Percentiles rank a stretch among this genome's conserved stretches.
These are phyloP conservation scores for Chouioia cunea DNA, from an alignment of 2,888 invertebrate species.

Conservation along the genomic window DNA sequence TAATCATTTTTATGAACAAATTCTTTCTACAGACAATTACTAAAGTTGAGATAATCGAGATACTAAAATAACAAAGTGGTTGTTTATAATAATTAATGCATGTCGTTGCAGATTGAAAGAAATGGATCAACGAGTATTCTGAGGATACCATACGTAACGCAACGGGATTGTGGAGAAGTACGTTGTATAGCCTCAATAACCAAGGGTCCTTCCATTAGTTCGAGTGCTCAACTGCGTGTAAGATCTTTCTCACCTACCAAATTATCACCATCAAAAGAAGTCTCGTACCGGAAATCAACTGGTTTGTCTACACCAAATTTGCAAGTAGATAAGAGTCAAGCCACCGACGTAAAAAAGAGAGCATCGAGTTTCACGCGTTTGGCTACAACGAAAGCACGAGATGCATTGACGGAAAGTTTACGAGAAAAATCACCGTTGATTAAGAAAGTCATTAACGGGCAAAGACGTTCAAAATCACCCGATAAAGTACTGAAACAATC, in stretches of 20 bases:
- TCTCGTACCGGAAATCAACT: conserved; percentile 13
- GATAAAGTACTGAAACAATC: neutral
- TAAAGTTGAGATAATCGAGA: too few relatives aligned
- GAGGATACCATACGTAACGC: conserved; percentile 72
- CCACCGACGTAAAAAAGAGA: conserved; percentile 19
- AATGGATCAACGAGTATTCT: conserved; percentile 72
- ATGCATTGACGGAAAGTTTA: conserved; percentile 22
- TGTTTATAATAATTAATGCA: neutral
- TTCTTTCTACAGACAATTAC: too few relatives aligned
- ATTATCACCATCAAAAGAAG: conserved; percentile 9
- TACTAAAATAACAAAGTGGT: neutral
- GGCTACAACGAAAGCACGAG: neutral
- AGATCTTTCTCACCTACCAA: conserved; percentile 36
- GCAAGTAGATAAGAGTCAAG: neutral
- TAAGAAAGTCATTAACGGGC: neutral
- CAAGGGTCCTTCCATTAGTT: conserved; percentile 60
- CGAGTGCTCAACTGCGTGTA: conserved; percentile 60
- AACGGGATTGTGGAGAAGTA: conserved; percentile 70
- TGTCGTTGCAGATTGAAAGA: conserved; percentile 67
- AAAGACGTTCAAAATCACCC: neutral
- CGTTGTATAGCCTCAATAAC: conserved; percentile 64
- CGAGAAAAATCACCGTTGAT: neutral
- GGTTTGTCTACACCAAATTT: conserved; percentile 38
- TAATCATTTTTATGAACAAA: too few relatives aligned
- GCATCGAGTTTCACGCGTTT: conserved; percentile 36